Base-by-base conservation (phyloP, 2,888 invertebrate species). In the Catocala nupta region DNA sequence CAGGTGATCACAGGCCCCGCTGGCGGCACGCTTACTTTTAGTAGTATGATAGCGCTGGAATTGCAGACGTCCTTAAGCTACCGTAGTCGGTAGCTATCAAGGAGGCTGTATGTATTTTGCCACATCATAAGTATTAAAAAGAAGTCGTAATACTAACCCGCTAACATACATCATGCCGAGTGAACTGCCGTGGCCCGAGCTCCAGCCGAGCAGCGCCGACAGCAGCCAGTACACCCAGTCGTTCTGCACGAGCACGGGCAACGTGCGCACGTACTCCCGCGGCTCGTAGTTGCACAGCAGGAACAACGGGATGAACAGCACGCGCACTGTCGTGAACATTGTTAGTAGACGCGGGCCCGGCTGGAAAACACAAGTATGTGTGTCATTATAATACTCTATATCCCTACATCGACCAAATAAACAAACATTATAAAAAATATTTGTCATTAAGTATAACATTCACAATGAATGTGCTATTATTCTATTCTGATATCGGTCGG, bases 81-180 rank as follows among this genome's bases (percentile, higher is more conserved):
- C 16, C 16, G 16, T 16, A 2, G 16, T 2, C 16, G 16, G 16
- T 16, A 16, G 16, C 25, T 25, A 25, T 3, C 25, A 25, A 3
- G 25, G 25, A 25, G 25, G 25, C 25, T 25, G 25, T 25, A 25
- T 3, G 25, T 4, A 25, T 25, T 25, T 25, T 25, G 25, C 4
- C 1, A 25, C 3, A 25, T 25, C 0, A 1, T 25, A 25, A 25
- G 25, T 25, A 25, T 25, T 3, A 43, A 39, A 39, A 39, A 39
- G n/a, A 11, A 11, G 11, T 9, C 2, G 12, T 12, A 13, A n/a
- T 12, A 92, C 96, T 95, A 90, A 98, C 98, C 96, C 95, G 50
- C 98, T 97, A 57, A 97, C 97, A 91, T 98, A 98, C 97, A 98
- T 98, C 98, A 99, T 98, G 54, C 96, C 96, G 25, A 98, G 90